Conservation (phyloP, 2,113 vertebrate species). For the Catagonus wagneri region DNA sequence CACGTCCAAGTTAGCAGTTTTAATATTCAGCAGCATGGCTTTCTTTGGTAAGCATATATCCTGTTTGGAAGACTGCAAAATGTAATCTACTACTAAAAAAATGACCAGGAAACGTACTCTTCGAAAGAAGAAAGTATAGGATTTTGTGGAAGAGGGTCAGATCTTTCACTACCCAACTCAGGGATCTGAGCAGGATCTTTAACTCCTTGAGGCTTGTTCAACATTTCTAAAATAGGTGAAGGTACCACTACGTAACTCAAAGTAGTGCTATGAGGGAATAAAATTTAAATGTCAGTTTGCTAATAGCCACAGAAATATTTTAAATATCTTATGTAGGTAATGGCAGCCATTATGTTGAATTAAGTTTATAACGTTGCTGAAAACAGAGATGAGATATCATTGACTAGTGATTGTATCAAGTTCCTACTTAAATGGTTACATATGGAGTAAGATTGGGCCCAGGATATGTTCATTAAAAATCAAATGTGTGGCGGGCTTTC, state of each 20-base stretch:
- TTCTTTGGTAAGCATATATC: background rate
- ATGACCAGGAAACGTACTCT: background rate
- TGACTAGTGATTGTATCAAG: background rate
- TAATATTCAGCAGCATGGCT: conserved; percentile 41
- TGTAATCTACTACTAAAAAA: background rate
- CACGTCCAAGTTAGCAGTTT: conserved; percentile 11
- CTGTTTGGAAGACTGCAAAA: background rate
- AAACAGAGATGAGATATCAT: background rate
- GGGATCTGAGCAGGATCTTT: background rate
- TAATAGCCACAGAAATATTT: background rate
- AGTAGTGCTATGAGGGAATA: background rate
- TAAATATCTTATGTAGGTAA: background rate
- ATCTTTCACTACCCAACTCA: background rate
- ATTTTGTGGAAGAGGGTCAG: background rate
- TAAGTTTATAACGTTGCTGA: background rate
- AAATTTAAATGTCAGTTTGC: background rate
- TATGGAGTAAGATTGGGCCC: background rate
- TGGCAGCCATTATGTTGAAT: background rate
- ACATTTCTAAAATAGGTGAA: background rate
- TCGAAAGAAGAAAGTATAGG: background rate
- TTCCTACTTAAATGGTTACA: background rate
- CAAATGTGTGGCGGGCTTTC: background rate
- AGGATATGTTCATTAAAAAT: background rate
- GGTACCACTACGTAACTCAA: background rate
- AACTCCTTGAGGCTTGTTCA: background rate